A percentile compares a stretch with the other conserved stretches of the same genome.
These are phyloP conservation scores for Galemys pyrenaicus DNA, from an alignment of 2,113 vertebrate species.

Conservation along the genomic window DNA sequence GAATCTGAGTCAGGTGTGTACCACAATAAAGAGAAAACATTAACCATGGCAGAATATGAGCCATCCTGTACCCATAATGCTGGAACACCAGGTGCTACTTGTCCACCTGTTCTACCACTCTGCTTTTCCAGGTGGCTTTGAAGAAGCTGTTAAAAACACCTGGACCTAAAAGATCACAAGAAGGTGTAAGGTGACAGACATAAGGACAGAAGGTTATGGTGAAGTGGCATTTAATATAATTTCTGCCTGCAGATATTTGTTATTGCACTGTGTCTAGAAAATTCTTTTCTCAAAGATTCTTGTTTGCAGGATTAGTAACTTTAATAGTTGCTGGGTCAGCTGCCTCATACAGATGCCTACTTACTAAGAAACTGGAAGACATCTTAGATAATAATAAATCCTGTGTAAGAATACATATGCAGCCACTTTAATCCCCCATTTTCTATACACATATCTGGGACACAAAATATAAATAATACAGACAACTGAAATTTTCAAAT, in stretches of 20 bases:
- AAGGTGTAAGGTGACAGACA: not conserved
- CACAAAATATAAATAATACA: not conserved
- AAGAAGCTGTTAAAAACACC: constrained; percentile 8
- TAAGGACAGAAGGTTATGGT: not conserved
- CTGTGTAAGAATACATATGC: not conserved
- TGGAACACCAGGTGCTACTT: not conserved
- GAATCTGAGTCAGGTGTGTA: not conserved
- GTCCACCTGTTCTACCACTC: not conserved
- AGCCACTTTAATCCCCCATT: not conserved
- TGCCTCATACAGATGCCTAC: not conserved
- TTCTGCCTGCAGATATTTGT: not conserved
- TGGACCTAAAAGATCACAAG: constrained; percentile 17
- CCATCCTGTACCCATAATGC: not conserved
- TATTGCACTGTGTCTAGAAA: not conserved
- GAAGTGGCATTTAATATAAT: not conserved
- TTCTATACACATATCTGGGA: not conserved
- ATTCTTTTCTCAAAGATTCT: constrained; percentile 49
- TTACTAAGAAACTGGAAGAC: not conserved
- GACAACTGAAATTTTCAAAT: not conserved
- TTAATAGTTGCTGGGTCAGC: not conserved
- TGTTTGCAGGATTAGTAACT: not conserved
- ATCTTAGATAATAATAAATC: not conserved
- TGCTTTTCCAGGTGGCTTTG: constrained; percentile 20
- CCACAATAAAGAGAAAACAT: not conserved
- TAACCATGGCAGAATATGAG: not conserved